These are phyloP conservation scores for Rhynchotus rufescens DNA, from an alignment of 2,797 vertebrate species.

Conservation along the genomic window DNA sequence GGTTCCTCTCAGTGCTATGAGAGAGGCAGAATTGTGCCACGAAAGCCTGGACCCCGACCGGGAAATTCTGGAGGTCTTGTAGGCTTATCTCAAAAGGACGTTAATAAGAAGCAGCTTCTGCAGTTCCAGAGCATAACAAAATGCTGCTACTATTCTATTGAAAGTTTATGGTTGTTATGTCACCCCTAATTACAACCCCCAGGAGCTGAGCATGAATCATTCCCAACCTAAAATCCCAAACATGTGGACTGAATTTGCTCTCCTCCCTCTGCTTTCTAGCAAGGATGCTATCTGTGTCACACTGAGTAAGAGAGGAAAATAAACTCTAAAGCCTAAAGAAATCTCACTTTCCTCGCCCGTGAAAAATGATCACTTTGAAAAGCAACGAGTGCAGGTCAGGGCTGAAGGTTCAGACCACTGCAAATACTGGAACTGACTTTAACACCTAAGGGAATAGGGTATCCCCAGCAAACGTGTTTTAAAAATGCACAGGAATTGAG, in stretches of 20 bases:
- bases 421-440: background rate
- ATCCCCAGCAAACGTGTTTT: background rate
- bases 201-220: conserved; percentile 72
- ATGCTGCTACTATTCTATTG: conserved; percentile 51
- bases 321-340: conserved; percentile 36
- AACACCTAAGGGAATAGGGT: background rate
- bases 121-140: conserved; percentile 24
- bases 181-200: conserved; percentile 73
- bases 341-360: conserved; percentile 16
- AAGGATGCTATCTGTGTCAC: conserved; percentile 27
- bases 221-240: conserved; percentile 65
- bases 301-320: conserved; percentile 46
- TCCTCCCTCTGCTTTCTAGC: conserved; percentile 49
- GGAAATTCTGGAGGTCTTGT: background rate
- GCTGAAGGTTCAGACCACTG: conserved; percentile 14
- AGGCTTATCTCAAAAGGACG: conserved; percentile 26
- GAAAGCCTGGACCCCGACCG: background rate
- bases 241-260: conserved; percentile 71
- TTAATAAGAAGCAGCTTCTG: conserved; percentile 58
- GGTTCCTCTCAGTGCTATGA: background rate
- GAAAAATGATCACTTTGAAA: conserved; percentile 1
- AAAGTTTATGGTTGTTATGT: conserved; percentile 73
- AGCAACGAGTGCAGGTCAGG: background rate
- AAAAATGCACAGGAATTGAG: background rate
- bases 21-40: background rate